Base-by-base conservation (phyloP, 2,113 vertebrate genomes). In the Anoura caudifer region DNA sequence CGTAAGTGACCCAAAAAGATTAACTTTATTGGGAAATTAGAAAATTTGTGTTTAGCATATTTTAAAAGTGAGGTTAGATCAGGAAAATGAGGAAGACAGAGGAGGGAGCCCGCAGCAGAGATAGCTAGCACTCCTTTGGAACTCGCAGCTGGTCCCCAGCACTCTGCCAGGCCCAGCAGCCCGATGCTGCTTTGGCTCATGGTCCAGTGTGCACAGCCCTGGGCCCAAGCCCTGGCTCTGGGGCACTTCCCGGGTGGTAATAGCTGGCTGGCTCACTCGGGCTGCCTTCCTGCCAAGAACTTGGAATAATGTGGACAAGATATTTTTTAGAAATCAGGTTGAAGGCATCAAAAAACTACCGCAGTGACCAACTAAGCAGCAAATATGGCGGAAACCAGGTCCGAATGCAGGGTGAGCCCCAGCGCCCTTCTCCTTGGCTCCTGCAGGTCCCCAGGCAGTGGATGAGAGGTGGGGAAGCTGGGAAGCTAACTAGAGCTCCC, bases 391-490 rank as follows among this genome's bases (percentile, higher is more conserved):
- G 50, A 73, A 87, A 22, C 26, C 5, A 31, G n/a, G 12, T 3
- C 0, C 7, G 41, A 69, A 16, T 3, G 5, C n/a, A 24, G 22
- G 13, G 33, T 7, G 19, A 20, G 9, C 14, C 15, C 24, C 6
- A 0, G 65, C 8, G 1, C 33, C 47, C 67, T 63, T 82, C 22
- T 67, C 45, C 19, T 61, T 15, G 28, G 41, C 14, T 11, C 22
- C 12, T 52, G 38, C 45, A 16, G 26, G 1, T 63, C 59, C 22
- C 43, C 31, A 41, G 67, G 36, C n/a, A 76, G 41, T 0, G 6
- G 52, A 2, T 33, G 63, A 17, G 33, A 41, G 24, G 54, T 31
- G 2, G 11, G 45, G 73, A 59, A 5, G 56, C 52, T 85, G 20
- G 92, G 43, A 75, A 28, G 43, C 5, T 26, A 79, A 82, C 17